Evolutionary conservation across 2,113 vertebrate genomes (phyloP), one percentile per base, ranked within the genome.

Genomic region (Thamnaconus septentrionalis): DNA sequence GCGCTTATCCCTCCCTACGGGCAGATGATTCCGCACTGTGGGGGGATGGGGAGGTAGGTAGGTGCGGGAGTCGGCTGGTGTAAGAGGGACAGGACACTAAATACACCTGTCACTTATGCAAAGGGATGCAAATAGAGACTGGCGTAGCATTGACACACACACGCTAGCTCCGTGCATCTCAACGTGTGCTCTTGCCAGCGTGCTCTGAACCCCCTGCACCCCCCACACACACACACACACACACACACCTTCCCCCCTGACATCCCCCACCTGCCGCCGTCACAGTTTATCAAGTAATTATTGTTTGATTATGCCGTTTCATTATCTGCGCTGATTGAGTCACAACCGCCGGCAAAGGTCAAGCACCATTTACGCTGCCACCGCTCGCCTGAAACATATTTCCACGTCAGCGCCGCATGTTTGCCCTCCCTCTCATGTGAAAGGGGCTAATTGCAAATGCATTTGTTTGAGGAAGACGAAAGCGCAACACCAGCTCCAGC

Each of bases 211-310:
- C n/a, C n/a, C n/a, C n/a, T n/a, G n/a, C n/a, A n/a, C n/a, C 61
- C 1, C 46, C 3, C 56, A 8, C 59, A 7, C 50, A 9, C 49
- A 31, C 64, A 53, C 69, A 53, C 69, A 31, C 71, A 47, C 76
- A 1, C 64, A 41, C 39, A 1, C 69, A 60, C 74, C 61, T 54
- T 71, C 64, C 61, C 61, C 60, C 59, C 64, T 59, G 60, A 74
- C 78, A 76, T 82, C 81, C 80, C 43, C 5, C 55, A 75, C 77
- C 83, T 85, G 88, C 86, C 87, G 86, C 73, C 56, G 66, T 86
- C 88, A 88, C 88, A 91, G 91, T 92, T 93, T 92, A 92, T 93
- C 91, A 93, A 91, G 88, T 90, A 91, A 93, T 93, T 93, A 92
- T 92, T 92, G 91, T 93, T 92, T 93, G 91, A 93, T 92, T 92